These are phyloP conservation scores for Rhinolophus sinicus DNA, from an alignment of 2,113 vertebrate genomes.

Conservation along the genomic window DNA sequence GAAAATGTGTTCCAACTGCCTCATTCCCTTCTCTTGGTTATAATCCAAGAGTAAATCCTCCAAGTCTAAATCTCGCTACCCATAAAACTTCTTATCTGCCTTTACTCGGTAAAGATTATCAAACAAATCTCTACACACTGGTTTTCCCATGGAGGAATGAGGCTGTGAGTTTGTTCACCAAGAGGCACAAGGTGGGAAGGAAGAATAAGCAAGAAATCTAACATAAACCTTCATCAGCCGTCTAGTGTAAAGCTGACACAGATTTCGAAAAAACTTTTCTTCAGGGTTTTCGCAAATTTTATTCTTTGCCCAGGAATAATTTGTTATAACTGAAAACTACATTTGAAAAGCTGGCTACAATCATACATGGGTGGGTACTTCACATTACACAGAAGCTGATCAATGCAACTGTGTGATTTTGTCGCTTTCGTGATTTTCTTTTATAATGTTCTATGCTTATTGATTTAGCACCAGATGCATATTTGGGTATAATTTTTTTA, in stretches of 20 bases:
- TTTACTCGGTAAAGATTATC: conserved; percentile 30
- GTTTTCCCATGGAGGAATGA: conserved; percentile 26
- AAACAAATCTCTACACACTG: neutral
- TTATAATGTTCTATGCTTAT: neutral
- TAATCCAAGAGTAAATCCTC: conserved; percentile 64
- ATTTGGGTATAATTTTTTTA: conserved; percentile 34
- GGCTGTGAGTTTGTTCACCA: neutral
- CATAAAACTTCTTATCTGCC: conserved; percentile 68
- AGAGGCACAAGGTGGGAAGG: conserved; percentile 42
- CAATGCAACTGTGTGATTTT: neutral
- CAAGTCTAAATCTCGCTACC: conserved; percentile 57
- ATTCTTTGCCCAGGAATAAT: conserved; percentile 33
- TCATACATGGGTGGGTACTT: neutral
- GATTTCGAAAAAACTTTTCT: conserved; percentile 60
- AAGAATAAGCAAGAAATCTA: conserved; percentile 53
- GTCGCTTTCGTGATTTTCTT: conserved; percentile 29
- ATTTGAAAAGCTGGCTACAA: conserved; percentile 51
- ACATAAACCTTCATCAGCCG: neutral
- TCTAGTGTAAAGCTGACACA: conserved; percentile 22
- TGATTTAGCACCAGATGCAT: conserved; percentile 14
- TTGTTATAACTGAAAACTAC: conserved; percentile 27
- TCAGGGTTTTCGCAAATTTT: conserved; percentile 9
- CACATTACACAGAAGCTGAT: neutral
- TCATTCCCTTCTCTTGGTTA: conserved; percentile 63
- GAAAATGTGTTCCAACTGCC: conserved; percentile 69